Evolutionary conservation across 2,888 invertebrate genomes (phyloP).

Genomic region (Cacoxenus indagator): DNA sequence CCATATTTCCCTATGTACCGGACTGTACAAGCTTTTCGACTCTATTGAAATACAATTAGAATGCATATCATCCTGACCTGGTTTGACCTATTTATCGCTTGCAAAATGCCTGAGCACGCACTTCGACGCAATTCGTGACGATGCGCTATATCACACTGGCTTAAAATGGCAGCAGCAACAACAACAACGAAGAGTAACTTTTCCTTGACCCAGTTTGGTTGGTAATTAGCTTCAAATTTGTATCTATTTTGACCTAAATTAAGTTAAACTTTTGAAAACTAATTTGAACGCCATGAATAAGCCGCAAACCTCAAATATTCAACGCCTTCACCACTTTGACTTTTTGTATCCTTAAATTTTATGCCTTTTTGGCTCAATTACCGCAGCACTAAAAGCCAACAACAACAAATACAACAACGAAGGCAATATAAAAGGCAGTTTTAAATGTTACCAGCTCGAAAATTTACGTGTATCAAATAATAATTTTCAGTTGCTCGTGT

Average conservation of each 20-base stretch:
- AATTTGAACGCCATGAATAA: background rate
- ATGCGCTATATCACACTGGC: too few species aligned
- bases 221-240: too few species aligned
- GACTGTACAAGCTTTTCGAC: too few species aligned
- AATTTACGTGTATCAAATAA: conserved; percentile 61
- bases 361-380: conserved; percentile 59
- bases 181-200: too few species aligned
- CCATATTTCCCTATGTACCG: too few species aligned
- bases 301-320: background rate
- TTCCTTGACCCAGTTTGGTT: too few species aligned
- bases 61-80: too few species aligned
- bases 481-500: conserved; percentile 46
- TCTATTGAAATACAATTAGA: too few species aligned
- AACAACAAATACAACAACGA: conserved; percentile 32
- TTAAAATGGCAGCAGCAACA: too few species aligned
- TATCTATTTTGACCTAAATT: background rate
- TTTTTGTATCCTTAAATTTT: conserved; percentile 34
- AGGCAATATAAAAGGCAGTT: conserved; percentile 41
- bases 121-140: too few species aligned
- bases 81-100: too few species aligned
- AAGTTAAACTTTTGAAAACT: background rate
- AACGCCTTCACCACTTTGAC: background rate
- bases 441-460: conserved; percentile 45
- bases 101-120: too few species aligned
- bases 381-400: conserved; percentile 60